Base-by-base conservation (phyloP, 2,113 vertebrate genomes). In the Ondatra zibethicus region DNA sequence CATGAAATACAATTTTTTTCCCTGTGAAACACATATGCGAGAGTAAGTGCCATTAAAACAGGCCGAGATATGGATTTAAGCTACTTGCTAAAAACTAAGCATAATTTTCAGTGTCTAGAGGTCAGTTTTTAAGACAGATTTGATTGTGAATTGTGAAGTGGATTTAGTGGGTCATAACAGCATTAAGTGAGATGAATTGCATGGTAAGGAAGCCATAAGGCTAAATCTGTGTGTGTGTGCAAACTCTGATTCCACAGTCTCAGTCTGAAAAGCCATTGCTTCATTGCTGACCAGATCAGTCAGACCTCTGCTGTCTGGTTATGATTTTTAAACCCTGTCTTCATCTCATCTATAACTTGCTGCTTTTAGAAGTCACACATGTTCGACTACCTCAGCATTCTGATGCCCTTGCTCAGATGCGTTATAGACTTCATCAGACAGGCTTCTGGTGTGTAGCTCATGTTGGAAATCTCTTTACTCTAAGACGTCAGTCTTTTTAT, bases 71-170 rank as follows among this genome's bases (percentile, higher is more conserved):
- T 93, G 52, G 25, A 42, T 7, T 63, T 66, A 66, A 21, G 42
- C 36, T 88, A 70, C 3, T 75, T 97, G 50, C 29, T 65, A 88
- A 96, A 95, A 93, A 70, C 78, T 93, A 21, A 82, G 6, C 87
- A 65, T 93, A 78, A 68, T 89, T 96, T 96, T 82, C 66, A 58
- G 50, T 89, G 63, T 96, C n/a, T 93, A 50, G 50, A 89, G 58
- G 88, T 96, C 63, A 94, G 19, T 93, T 19, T 90, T 96, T 31
- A 92, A 94, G 33, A 77, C 86, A 23, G 5, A 88, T 94, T 95
- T 66, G 52, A 77, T 93, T 66, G 77, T 81, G 72, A 42, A 42
- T 93, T 87, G 2, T 42, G 50, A 92, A 86, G 80, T 63, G 77
- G 68, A 29, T 11, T 82, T 55, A 88, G 13, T 81, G 23, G 47